Base-by-base conservation (phyloP, 1,140 invertebrate genomes). In the Colletes gigas region DNA sequence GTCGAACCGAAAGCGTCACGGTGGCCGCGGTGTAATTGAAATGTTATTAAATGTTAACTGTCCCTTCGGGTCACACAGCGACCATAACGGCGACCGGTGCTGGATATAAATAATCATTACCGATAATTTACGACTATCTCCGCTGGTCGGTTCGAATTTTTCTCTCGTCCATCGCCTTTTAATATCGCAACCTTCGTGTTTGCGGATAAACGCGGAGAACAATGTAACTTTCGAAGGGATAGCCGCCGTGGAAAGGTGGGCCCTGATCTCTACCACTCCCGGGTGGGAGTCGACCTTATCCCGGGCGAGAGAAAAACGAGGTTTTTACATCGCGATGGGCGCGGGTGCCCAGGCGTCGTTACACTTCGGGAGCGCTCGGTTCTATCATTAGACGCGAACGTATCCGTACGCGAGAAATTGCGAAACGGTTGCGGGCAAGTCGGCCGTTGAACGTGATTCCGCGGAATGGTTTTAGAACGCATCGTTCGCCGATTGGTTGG, bases 181-280 rank as follows among this genome's bases (percentile, higher is more conserved):
- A 69, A 66, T 83, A 83, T 55, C 74, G 80, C 71, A 81, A 82
- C 74, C 54, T 66, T 66, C 68, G 81, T 50, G 44, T 65, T 83
- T 83, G 75, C 70, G 67, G 67, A 77, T 78, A 82, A 77, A 82
- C 82, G 55, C 73, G 62, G 81, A 83, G 82, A 83, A 83, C 81
- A 83, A 83, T 83, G 73, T 55, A 50, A 77, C n/a, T 60, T 7
- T n/a, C 50, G 30, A 15, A 55, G 68, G 68, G 54, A 17, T 70
- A 55, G 68, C 68, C 73, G 79, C 78, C 76, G 44, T 69, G 70
- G 73, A 60, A 82, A 82, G 77, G 73, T 77, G 67, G 80, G 80
- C n/a, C 44, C 65, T 50, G 81, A 69, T 71, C 44, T 50, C 77
- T 50, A 65, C 76, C 86, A 83, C 80, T 78, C 83, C 79, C 70